These are phyloP conservation scores for Falco naumanni DNA, from an alignment of 2,797 vertebrate genomes.

Conservation along the genomic window DNA sequence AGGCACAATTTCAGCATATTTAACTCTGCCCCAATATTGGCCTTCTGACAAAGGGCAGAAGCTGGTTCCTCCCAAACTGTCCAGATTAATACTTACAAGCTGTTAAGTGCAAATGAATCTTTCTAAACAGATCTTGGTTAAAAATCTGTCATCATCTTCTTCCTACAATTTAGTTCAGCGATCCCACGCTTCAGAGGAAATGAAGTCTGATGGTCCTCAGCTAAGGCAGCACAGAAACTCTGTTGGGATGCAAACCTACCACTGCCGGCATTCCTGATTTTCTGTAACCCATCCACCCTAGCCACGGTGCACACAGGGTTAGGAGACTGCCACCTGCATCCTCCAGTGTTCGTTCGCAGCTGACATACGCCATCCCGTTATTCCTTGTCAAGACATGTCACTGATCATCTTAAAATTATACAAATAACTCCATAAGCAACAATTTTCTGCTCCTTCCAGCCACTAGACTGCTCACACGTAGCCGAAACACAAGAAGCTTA, in stretches of 20 bases:
- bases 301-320: no score
- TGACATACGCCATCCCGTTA: background rate
- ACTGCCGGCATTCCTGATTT: background rate
- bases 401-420: background rate
- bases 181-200: background rate
- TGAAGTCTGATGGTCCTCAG: background rate
- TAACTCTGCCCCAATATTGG: background rate
- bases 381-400: background rate
- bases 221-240: background rate
- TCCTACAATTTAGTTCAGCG: background rate
- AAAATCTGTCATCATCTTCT: background rate
- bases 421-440: background rate
- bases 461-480: fast-evolving
- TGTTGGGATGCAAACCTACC: background rate
- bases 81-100: background rate
- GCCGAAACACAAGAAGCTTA: background rate
- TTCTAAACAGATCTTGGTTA: background rate
- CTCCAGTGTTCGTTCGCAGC: background rate
- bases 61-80: background rate
- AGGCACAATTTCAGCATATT: background rate
- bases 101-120: background rate
- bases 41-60: background rate
- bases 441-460: background rate
- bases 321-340: background rate
- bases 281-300: background rate